Conservation (phyloP, 2,888 invertebrate genomes). For the Drosophila algonquin region DNA sequence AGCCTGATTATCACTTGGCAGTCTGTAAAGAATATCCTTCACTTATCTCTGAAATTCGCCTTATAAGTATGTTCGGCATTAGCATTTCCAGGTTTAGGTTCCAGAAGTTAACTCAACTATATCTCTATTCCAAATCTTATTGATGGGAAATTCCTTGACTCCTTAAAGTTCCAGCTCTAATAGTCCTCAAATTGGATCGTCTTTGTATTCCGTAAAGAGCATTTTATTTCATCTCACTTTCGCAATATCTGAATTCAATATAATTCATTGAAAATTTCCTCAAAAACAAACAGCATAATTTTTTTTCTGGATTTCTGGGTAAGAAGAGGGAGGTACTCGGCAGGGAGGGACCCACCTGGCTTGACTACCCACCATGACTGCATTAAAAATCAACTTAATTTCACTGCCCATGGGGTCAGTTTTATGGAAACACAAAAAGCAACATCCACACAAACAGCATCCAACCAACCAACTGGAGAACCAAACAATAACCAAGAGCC, state of each 20-base stretch:
- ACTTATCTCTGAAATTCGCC: too few species aligned
- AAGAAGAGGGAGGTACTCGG: background rate
- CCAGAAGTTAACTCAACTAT: too few species aligned
- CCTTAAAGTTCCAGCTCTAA: too few species aligned
- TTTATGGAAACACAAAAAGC: conserved; percentile 71
- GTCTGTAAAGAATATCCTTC: too few species aligned
- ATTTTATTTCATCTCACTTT: too few species aligned
- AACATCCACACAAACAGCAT: conserved; percentile 41
- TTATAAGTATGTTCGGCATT: too few species aligned
- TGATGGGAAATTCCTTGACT: too few species aligned
- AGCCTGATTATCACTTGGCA: too few species aligned
- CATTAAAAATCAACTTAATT: conserved; percentile 80
- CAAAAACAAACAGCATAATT: conserved; percentile 15
- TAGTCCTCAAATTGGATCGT: too few species aligned
- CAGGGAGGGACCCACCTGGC: conserved; percentile 52
- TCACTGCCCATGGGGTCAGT: conserved; percentile 81
- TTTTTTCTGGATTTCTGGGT: background rate
- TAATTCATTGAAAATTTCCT: background rate
- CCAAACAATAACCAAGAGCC: conserved; percentile 15
- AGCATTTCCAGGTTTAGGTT: background rate
- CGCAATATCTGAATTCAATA: background rate
- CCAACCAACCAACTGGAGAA: conserved; percentile 8
- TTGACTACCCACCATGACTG: conserved; percentile 71
- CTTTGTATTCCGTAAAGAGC: too few species aligned
- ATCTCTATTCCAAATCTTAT: too few species aligned